Percentiles rank a stretch among this genome's conserved stretches.
Conservation (phyloP, 2,113 vertebrate genomes). For the Marmota flaviventris region DNA sequence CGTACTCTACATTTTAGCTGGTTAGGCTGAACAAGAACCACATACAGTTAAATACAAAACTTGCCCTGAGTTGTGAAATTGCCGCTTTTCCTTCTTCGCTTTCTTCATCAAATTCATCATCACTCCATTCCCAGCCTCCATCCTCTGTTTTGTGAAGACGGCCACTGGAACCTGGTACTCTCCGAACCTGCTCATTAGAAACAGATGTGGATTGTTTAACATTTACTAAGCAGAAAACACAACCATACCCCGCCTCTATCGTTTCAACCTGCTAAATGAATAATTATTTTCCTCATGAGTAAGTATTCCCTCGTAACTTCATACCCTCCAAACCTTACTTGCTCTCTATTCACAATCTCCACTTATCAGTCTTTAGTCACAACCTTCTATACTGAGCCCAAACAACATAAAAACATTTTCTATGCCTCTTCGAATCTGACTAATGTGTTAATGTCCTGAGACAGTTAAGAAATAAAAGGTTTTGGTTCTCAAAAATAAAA, state of each 20-base stretch:
- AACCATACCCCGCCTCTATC: neutral
- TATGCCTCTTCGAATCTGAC: neutral
- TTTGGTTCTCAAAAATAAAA: neutral
- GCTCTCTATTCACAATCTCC: neutral
- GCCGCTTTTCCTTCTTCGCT: constrained; percentile 97
- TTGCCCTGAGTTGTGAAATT: constrained; percentile 92
- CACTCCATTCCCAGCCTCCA: constrained; percentile 99
- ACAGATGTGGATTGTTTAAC: neutral
- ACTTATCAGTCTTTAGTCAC: neutral
- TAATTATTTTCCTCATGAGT: neutral
- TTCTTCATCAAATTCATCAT: constrained; percentile 97
- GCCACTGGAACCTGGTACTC: constrained; percentile 97
- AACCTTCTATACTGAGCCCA: neutral
- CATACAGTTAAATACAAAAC: constrained; percentile 28
- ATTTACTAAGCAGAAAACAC: neutral
- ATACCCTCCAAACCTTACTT: neutral
- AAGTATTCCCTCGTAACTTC: neutral
- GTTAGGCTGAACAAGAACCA: neutral
- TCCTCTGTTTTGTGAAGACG: constrained; percentile 98
- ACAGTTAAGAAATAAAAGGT: neutral
- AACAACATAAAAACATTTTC: neutral
- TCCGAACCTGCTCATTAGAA: constrained; percentile 91
- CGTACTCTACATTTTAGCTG: neutral
- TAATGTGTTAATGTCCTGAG: neutral
- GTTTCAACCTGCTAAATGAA: neutral